These are phyloP conservation scores for Cordilura impudica DNA, from an alignment of 2,888 invertebrate genomes.

Conservation along the genomic window DNA sequence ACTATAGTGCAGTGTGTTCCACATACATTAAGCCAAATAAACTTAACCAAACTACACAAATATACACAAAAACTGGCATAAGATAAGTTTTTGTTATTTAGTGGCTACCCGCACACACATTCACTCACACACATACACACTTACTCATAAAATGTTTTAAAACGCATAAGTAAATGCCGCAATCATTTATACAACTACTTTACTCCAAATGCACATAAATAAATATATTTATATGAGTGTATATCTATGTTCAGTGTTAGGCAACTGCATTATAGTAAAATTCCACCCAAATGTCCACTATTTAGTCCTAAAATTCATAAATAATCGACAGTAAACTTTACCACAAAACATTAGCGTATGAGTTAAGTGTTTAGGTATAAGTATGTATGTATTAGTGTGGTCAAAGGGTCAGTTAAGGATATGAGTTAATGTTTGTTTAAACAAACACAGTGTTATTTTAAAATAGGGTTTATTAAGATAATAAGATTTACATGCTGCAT, in stretches of 20 bases:
- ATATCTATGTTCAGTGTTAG: neutral
- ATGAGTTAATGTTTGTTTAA: constrained; percentile 25
- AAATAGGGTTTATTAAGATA: constrained; percentile 40
- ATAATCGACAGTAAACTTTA: constrained; percentile 41
- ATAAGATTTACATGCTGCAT: constrained; percentile 14
- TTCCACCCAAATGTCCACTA: neutral
- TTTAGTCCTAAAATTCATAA: constrained; percentile 6
- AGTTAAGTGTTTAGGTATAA: constrained; percentile 8
- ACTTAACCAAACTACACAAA: constrained; percentile 47
- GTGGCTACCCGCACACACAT: constrained; percentile 42
- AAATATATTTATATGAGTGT: neutral
- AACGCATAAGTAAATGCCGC: constrained; percentile 47
- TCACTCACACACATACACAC: constrained; percentile 14
- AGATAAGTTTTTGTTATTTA: constrained; percentile 57
- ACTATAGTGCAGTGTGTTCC: neutral
- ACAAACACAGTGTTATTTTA: constrained; percentile 1
- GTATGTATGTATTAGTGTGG: neutral
- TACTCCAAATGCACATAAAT: constrained; percentile 5
- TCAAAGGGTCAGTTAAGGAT: constrained; percentile 36
- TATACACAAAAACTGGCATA: constrained; percentile 17
- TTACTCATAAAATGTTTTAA: constrained; percentile 51
- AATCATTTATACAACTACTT: constrained; percentile 45
- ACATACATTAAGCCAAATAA: constrained; percentile 15
- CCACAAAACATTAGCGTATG: constrained; percentile 38
- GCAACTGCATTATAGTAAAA: neutral